A percentile compares a stretch with the other conserved stretches of the same genome.
phyloP scores from a whole-genome alignment of 2,797 vertebrate genomes.

The Emys orbicularis region DNA sequence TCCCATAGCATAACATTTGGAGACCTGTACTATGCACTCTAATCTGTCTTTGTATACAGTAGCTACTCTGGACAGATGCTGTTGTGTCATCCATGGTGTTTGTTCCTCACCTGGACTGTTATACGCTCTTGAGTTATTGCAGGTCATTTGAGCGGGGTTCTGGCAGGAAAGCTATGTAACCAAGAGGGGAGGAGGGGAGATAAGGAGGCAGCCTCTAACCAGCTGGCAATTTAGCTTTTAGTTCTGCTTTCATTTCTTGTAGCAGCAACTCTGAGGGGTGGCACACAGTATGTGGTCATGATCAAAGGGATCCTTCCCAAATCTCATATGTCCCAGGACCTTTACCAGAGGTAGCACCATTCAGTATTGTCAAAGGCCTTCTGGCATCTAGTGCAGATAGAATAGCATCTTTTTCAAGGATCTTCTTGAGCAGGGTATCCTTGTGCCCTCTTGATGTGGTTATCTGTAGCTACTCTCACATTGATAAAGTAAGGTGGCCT shows the following conservation, averaged over 20 bases:
- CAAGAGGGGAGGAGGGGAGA: background rate
- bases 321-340: background rate
- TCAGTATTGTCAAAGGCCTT: background rate
- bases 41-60: background rate
- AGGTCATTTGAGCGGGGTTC: background rate
- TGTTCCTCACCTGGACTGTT: background rate
- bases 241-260: background rate
- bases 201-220: background rate
- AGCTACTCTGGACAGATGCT: background rate
- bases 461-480: background rate
- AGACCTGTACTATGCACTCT: background rate
- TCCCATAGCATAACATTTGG: background rate
- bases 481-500: background rate
- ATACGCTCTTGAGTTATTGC: background rate
- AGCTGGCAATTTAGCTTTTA: background rate
- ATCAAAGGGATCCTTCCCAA: background rate
- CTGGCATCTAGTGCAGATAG: background rate
- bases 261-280: background rate
- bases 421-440: background rate
- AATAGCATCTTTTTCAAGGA: background rate
- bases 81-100: background rate
- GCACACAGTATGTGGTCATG: no score
- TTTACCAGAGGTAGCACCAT: background rate
- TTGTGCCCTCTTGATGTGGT: background rate
- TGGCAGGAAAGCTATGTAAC: no score